Percentiles rank a stretch among this genome's conserved stretches.
Conservation (phyloP, 2,888 invertebrate species). For the Eupithecia pulchellata region DNA sequence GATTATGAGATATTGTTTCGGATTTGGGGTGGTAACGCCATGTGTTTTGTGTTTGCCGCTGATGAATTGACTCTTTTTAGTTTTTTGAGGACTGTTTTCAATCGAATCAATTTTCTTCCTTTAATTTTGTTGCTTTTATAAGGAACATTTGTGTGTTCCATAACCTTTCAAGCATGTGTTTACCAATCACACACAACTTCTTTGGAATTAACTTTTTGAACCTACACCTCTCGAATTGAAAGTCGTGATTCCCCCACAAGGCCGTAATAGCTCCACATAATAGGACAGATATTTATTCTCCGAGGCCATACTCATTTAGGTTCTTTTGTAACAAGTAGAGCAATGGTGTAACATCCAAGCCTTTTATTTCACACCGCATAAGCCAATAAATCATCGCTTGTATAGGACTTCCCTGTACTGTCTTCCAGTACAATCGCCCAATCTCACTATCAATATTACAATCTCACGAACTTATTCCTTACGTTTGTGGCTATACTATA, state of each 20-base stretch:
- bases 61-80: constrained; percentile 15
- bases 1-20: constrained; percentile 38
- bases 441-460: constrained; percentile 36
- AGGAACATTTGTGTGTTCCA: not conserved
- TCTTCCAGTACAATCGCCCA: constrained; percentile 35
- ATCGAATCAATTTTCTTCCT: constrained; percentile 1
- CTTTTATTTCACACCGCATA: constrained; percentile 19
- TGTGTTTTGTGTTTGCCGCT: constrained; percentile 28
- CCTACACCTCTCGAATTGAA: not conserved
- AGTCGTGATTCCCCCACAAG: not conserved
- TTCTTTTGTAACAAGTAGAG: constrained; percentile 12
- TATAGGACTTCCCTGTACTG: constrained; percentile 34
- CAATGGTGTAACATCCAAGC: constrained; percentile 14
- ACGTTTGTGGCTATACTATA: constrained; percentile 12
- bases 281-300: constrained; percentile 1
- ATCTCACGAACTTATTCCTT: constrained; percentile 35
- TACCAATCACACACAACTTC: not conserved
- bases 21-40: constrained; percentile 25
- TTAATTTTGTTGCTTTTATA: not conserved
- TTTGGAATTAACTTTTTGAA: not conserved
- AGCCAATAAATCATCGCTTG: constrained; percentile 30
- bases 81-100: constrained; percentile 17
- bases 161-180: not conserved
- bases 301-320: constrained; percentile 8
- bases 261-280: not conserved